phyloP scores from a whole-genome alignment of 2,888 invertebrate genomes.

The Dicroscelio sp. region DNA sequence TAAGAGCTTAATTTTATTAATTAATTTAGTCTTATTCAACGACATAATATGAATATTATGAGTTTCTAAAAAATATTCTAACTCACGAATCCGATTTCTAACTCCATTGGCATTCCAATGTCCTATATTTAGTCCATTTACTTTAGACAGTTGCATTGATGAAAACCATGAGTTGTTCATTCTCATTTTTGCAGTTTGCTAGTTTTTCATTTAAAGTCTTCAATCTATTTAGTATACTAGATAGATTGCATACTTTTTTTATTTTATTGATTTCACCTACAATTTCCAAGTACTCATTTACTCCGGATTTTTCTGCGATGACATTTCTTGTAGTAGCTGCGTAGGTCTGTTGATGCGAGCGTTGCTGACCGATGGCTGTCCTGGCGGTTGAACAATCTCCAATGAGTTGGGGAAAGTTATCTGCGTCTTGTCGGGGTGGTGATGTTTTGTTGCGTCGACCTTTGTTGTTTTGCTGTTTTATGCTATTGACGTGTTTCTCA shows the following conservation, averaged over 20 bases:
- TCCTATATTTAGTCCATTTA: slow-evolving; percentile 6
- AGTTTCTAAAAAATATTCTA: slow-evolving; percentile 1
- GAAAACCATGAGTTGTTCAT: neutral
- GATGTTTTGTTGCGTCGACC: no score
- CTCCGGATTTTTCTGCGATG: no score
- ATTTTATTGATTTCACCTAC: neutral
- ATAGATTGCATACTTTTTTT: slow-evolving; percentile 12
- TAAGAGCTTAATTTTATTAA: neutral
- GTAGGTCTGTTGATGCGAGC: no score
- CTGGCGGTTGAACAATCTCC: no score
- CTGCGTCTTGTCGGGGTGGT: no score
- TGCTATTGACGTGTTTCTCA: neutral
- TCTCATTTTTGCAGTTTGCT: neutral
- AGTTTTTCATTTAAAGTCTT: neutral
- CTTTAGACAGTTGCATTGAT: neutral
- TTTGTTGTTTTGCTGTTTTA: neutral
- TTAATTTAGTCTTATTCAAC: slow-evolving; percentile 40
- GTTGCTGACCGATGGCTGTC: no score
- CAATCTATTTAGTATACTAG: neutral
- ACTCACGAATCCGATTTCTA: slow-evolving; percentile 25
- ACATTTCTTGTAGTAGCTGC: no score
- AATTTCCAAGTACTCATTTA: neutral
- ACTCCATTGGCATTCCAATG: slow-evolving; percentile 59
- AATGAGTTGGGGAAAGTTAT: no score
- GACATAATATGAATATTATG: slow-evolving; percentile 44